phyloP scores from a whole-genome alignment of 2,888 invertebrate genomes.

The Trissoscelio sp. region DNA sequence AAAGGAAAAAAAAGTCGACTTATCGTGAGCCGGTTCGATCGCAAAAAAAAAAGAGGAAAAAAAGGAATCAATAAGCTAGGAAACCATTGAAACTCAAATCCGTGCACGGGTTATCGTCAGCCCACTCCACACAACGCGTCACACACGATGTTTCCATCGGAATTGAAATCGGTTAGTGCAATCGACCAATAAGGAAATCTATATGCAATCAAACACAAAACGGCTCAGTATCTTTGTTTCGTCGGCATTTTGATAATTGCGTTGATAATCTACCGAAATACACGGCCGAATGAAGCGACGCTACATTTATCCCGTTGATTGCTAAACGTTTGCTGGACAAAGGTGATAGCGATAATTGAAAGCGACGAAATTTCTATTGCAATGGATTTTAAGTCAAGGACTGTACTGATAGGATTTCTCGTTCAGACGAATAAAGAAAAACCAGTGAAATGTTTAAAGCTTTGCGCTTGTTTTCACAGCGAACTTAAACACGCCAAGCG shows the following conservation, averaged over 20 bases:
- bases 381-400: conserved; percentile 57
- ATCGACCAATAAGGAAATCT: conserved; percentile 65
- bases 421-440: conserved; percentile 40
- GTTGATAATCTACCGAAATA: conserved; percentile 46
- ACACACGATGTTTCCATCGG: conserved; percentile 41
- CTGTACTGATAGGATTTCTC: conserved; percentile 51
- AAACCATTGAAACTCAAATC: conserved; percentile 68
- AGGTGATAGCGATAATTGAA: conserved; percentile 41
- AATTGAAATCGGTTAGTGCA: conserved; percentile 69
- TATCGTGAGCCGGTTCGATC: conserved; percentile 16
- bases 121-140: conserved; percentile 52
- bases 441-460: conserved; percentile 44
- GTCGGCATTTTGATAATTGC: conserved; percentile 45
- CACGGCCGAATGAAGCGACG: conserved; percentile 11
- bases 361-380: conserved; percentile 47
- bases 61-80: conserved; percentile 62
- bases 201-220: conserved; percentile 49
- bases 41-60: no score
- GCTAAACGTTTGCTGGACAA: conserved; percentile 4
- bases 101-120: conserved; percentile 64
- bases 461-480: conserved; percentile 38
- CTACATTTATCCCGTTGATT: conserved; percentile 29
- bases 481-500: conserved; percentile 47
- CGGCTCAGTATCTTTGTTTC: conserved; percentile 30
- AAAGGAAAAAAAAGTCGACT: conserved; percentile 17